phyloP scores from a whole-genome alignment of 2,888 invertebrate genomes.

The Drosophila conformis region DNA sequence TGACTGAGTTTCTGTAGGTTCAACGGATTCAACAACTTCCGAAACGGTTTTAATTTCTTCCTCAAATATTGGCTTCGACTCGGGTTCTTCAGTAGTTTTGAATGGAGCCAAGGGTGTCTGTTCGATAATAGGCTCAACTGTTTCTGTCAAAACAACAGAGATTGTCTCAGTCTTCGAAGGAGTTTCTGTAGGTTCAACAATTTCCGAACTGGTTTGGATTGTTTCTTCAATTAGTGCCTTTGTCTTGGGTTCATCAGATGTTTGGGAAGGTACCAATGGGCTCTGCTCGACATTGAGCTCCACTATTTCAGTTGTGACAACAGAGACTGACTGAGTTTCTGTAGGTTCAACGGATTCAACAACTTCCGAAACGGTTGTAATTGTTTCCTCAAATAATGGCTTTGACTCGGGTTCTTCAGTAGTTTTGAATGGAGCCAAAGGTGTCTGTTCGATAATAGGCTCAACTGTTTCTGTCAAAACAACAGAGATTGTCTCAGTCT shows the following conservation, averaged over 20 bases:
- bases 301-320: not conserved
- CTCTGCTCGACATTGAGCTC: not conserved
- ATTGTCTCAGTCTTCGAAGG: not conserved
- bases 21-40: not conserved
- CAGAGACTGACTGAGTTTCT: not conserved
- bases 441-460: not conserved
- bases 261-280: constrained; percentile 27
- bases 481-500: not conserved
- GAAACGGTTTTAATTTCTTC: not conserved
- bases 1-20: not conserved
- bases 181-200: not conserved
- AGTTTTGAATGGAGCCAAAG: constrained; percentile 31
- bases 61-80: not conserved
- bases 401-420: constrained; percentile 1
- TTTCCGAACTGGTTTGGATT: not conserved
- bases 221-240: not conserved
- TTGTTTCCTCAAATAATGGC: not conserved
- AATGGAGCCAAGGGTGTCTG: constrained; percentile 29
- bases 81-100: constrained; percentile 2
- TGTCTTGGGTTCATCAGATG: not conserved
- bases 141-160: constrained; percentile 5
- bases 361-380: constrained; percentile 5
- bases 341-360: constrained; percentile 1
- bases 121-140: not conserved
- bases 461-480: constrained; percentile 9